Evolutionary conservation across 2,888 invertebrate genomes (phyloP).

Genomic region (Periphyllus acericola): DNA sequence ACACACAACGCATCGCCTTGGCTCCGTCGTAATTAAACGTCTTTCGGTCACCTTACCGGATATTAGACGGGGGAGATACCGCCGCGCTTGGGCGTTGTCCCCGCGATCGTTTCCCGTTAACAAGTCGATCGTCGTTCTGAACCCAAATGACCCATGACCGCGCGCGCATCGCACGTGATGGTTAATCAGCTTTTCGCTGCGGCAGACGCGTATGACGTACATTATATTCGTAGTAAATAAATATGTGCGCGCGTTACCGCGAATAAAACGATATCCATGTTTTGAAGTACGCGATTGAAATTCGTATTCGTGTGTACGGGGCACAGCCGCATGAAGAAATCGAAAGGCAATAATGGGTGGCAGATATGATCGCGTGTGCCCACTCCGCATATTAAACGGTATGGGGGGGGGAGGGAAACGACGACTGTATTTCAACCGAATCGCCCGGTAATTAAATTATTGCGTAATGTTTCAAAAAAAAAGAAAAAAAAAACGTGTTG

Average conservation of each 20-base stretch:
- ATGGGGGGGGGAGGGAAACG: not conserved
- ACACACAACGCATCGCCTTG: not conserved
- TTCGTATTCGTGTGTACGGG: no score
- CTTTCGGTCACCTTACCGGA: conserved; percentile 47
- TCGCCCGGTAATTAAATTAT: not conserved
- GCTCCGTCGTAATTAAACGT: conserved; percentile 13
- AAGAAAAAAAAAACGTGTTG: not conserved
- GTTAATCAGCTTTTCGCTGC: not conserved
- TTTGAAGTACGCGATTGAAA: no score
- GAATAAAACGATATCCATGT: no score
- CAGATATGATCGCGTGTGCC: no score
- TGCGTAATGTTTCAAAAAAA: not conserved
- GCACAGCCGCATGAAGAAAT: not conserved
- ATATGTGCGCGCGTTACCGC: no score
- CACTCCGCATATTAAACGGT: no score
- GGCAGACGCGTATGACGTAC: not conserved
- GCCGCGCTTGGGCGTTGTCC: conserved; percentile 27
- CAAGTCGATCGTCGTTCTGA: conserved; percentile 19
- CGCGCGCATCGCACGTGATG: not conserved
- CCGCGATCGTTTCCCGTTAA: conserved; percentile 8
- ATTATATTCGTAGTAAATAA: not conserved
- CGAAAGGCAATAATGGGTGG: not conserved
- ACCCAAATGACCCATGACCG: conserved; percentile 40
- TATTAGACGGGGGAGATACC: conserved; percentile 28
- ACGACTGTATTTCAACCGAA: not conserved